Base-by-base conservation (phyloP, 1,140 invertebrate genomes). In the Sminthurides bifidus region DNA sequence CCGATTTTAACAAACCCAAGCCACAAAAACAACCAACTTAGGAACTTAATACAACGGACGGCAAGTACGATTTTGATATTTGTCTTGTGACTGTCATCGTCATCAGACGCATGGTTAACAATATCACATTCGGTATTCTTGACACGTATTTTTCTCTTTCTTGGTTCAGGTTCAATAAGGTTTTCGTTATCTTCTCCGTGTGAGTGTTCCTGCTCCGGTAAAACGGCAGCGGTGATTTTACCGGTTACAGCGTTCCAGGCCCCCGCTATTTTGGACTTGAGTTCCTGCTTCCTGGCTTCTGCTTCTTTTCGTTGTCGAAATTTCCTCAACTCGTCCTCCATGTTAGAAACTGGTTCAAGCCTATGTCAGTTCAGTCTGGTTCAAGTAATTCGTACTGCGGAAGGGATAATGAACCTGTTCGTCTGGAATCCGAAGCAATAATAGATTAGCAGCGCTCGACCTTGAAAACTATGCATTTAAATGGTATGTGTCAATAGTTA, bases 1-100 rank as follows among this genome's bases (percentile, higher is more conserved):
- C 89, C 81, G 19, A 87, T 66, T 66, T 85, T 75, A 29, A 93
- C 74, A 51, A 61, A 65, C 8, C 57, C 63, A 14, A 61, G 31
- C 24, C 30, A 65, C 3, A 57, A 23, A 5, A 59, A 30, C 12
- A 61, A 14, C 63, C 63, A 65, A 4, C 56, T 43, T 1, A 65
- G 33, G 37, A 61, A 24, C 57, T 60, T 61, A 8, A 51, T 40
- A 30, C n/a, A 15, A 17, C n/a, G 5, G 6, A 41, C 4, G 5
- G 31, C 29, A 2, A 53, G 24, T n/a, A 49, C 26, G 1, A 26
- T 10, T 6, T 49, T 46, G 41, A 33, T 38, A 6, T 45, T 17
- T n/a, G 1, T 40, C 19, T 45, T 53, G 30, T 23, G 29, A 48
- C 17, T 24, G 14, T 46, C 35, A 41, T 40, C 33, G n/a, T 56